phyloP scores from a whole-genome alignment of 2,888 invertebrate genomes.

The Phyto melanocephala region DNA sequence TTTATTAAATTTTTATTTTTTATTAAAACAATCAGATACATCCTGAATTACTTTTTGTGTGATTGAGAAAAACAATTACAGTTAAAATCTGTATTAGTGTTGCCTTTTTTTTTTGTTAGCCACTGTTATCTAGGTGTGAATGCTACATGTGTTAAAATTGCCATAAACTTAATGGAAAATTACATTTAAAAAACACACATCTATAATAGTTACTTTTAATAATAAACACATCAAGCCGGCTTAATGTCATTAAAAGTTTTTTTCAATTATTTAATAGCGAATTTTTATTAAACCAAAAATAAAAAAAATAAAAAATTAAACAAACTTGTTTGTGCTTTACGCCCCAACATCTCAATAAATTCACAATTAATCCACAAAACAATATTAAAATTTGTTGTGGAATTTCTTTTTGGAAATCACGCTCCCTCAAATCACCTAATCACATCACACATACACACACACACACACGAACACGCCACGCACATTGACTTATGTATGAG shows the following conservation, averaged over 20 bases:
- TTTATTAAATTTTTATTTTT: too few species aligned
- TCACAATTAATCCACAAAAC: slow-evolving; percentile 4
- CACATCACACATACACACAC: not conserved
- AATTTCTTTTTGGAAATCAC: slow-evolving; percentile 16
- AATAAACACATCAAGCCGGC: slow-evolving; percentile 44
- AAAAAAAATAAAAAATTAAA: not conserved
- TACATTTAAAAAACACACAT: too few species aligned
- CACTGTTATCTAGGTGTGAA: too few species aligned
- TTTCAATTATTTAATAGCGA: slow-evolving; percentile 29
- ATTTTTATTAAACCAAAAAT: not conserved
- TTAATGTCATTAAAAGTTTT: slow-evolving; percentile 32
- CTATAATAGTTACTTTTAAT: not conserved
- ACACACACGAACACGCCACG: too few species aligned
- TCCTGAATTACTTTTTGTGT: too few species aligned
- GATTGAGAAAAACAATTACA: too few species aligned
- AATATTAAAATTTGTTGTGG: not conserved
- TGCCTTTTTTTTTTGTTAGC: too few species aligned
- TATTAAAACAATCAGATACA: too few species aligned
- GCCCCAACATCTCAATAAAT: slow-evolving; percentile 60
- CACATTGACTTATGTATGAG: too few species aligned
- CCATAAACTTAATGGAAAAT: too few species aligned
- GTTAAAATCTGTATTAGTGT: too few species aligned
- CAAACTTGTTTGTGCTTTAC: slow-evolving; percentile 39
- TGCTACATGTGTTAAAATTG: too few species aligned
- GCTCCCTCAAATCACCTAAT: slow-evolving; percentile 14